Conservation (phyloP, 1,140 invertebrate genomes). For the Procambarus virginalis region DNA sequence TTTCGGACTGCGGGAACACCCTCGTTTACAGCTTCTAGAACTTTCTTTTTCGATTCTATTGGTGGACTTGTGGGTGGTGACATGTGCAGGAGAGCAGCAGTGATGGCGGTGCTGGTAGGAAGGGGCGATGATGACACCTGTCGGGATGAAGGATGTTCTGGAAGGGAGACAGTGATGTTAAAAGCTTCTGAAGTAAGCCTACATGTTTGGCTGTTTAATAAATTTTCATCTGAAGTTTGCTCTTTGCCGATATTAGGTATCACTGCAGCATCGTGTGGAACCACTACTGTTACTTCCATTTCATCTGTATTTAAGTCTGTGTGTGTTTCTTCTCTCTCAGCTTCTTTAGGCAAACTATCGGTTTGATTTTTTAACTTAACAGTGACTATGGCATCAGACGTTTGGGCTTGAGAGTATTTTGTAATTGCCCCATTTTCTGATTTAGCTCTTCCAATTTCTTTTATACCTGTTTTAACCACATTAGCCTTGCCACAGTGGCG, state of each 20-base stretch:
- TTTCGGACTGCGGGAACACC: slow-evolving; percentile 54
- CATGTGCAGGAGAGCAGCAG: slow-evolving; percentile 25
- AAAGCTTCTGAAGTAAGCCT: not conserved
- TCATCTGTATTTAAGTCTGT: not conserved
- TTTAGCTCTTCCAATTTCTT: not conserved
- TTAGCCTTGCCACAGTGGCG: not conserved
- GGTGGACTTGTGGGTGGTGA: slow-evolving; percentile 42
- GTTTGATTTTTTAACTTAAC: not conserved
- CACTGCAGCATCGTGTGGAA: not conserved
- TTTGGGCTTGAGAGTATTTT: not conserved
- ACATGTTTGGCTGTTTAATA: not conserved
- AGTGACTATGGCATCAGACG: not conserved
- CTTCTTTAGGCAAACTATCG: not conserved
- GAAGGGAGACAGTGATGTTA: not conserved
- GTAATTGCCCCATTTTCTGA: not conserved
- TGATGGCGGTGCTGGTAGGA: slow-evolving; percentile 6
- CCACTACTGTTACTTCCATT: not conserved
- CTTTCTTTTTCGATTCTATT: slow-evolving; percentile 58
- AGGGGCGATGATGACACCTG: not conserved
- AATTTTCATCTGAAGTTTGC: not conserved
- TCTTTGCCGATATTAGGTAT: not conserved
- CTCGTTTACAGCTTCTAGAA: slow-evolving; percentile 57
- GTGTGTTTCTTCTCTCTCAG: not conserved
- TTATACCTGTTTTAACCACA: not conserved
- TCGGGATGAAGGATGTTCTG: not conserved